A percentile compares a stretch with the other conserved stretches of the same genome.
Conservation (phyloP, 1,140 invertebrate genomes). For the Colletes latitarsis region DNA sequence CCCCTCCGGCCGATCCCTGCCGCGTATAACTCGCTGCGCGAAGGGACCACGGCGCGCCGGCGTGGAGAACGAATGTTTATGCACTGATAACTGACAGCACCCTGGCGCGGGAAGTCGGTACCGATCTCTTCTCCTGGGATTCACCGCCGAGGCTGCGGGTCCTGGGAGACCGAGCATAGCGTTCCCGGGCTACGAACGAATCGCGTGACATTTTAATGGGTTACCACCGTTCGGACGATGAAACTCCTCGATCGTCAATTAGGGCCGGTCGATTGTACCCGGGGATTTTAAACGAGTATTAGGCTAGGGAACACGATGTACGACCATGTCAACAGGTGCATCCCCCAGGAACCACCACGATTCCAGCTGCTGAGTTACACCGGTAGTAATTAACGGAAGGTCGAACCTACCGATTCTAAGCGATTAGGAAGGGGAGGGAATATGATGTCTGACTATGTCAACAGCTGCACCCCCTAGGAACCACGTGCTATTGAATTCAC, state of each 20-base stretch:
- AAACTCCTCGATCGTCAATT: not conserved
- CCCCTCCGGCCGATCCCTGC: conserved; percentile 49
- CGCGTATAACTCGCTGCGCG: conserved; percentile 68
- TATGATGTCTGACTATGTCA: too few species aligned
- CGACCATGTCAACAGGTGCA: too few species aligned
- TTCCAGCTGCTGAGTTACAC: too few species aligned
- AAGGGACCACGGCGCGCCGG: conserved; percentile 45
- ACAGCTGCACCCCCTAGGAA: too few species aligned
- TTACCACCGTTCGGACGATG: not conserved
- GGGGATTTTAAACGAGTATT: not conserved
- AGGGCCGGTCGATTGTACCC: not conserved
- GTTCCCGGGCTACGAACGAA: not conserved
- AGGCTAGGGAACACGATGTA: not conserved
- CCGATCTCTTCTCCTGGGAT: conserved; percentile 42
- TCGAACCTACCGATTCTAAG: too few species aligned
- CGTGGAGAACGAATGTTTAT: conserved; percentile 72
- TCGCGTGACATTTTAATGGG: conserved; percentile 12
- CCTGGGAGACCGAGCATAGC: not conserved
- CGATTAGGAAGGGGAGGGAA: too few species aligned
- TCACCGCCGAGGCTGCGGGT: conserved; percentile 9
- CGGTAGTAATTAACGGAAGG: too few species aligned
- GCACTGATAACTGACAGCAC: conserved; percentile 70
- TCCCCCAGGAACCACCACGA: too few species aligned
- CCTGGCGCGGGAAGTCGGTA: conserved; percentile 43
- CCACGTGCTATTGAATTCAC: too few species aligned